Base-by-base conservation (phyloP, 2,888 invertebrate species). In the Pherbina coryleti region DNA sequence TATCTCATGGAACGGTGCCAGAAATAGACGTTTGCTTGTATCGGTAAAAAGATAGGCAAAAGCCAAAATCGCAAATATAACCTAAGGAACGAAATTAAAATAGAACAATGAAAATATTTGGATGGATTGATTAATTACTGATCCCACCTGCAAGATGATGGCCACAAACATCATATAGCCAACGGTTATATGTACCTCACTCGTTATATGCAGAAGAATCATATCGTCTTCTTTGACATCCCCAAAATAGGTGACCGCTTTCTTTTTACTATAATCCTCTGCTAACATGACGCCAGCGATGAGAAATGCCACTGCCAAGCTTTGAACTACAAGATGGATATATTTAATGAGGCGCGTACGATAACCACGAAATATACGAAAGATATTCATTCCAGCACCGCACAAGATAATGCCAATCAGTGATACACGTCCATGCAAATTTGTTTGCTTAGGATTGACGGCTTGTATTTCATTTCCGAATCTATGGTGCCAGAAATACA, bases 1-100 rank as follows among this genome's bases (percentile, higher is more conserved):
- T n/a, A 64, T 64, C 5, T 64, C 64, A n/a, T 64, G 64, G n/a
- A 64, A 64, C n/a, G 64, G 64, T 31, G 64, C 64, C 28, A 64
- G 9, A 28, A 34, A 11, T 14, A 14, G 37, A 34, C 64, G 64
- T 19, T 34, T 11, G n/a, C 34, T 64, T 28, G 28, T 37, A 34
- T 64, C 37, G n/a, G 0, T 28, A 28, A 34, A 64, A n/a, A 34
- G n/a, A 31, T 64, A 34, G 9, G 17, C 28, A 64, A 64, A 64
- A 0, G 19, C 34, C 3, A 64, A 9, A 9, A 31, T 17, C 34
- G 31, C 64, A 1, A 64, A 19, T 28, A 64, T 2, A 14, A 28
- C 28, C 60, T 64, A n/a, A 25, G 19, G 31, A 31, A 19, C 28
- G 17, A 34, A 34, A 37, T 28, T 1, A 31, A 64, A n/a, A 25